phyloP scores from a whole-genome alignment of 2,888 invertebrate genomes.

The Drosophila meridionalis region DNA sequence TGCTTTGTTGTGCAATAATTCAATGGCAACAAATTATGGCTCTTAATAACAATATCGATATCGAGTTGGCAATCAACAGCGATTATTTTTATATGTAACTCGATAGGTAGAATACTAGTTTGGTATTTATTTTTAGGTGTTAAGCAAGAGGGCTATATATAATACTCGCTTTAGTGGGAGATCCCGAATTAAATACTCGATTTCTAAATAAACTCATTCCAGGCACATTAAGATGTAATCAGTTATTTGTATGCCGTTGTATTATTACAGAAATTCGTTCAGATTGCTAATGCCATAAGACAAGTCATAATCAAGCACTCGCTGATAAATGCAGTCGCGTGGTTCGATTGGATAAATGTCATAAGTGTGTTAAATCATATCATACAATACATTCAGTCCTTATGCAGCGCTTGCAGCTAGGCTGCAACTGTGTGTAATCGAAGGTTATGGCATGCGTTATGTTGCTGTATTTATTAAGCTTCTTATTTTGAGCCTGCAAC shows the following conservation, averaged over 20 bases:
- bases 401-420: slow-evolving; percentile 13
- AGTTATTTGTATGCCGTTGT: not conserved
- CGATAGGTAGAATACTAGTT: not conserved
- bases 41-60: slow-evolving; percentile 4
- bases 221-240: not conserved
- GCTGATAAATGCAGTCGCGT: not conserved
- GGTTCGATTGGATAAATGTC: not conserved
- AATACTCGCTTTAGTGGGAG: not conserved
- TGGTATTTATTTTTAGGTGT: not conserved
- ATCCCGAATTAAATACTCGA: not conserved
- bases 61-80: not conserved
- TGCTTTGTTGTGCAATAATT: not conserved
- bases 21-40: slow-evolving; percentile 12
- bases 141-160: not conserved
- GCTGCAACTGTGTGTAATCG: slow-evolving; percentile 8
- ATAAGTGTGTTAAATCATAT: slow-evolving; percentile 5
- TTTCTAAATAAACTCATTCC: not conserved
- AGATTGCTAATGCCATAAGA: slow-evolving; percentile 19
- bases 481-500: slow-evolving; percentile 26
- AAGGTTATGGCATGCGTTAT: slow-evolving; percentile 21
- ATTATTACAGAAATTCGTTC: not conserved
- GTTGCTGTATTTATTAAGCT: not conserved
- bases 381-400: slow-evolving; percentile 2
- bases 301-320: not conserved
- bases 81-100: not conserved